A percentile compares a stretch with the other conserved stretches of the same genome.
These are phyloP conservation scores for Lasioglossum pauxillum DNA, from an alignment of 2,888 invertebrate genomes.

Conservation along the genomic window DNA sequence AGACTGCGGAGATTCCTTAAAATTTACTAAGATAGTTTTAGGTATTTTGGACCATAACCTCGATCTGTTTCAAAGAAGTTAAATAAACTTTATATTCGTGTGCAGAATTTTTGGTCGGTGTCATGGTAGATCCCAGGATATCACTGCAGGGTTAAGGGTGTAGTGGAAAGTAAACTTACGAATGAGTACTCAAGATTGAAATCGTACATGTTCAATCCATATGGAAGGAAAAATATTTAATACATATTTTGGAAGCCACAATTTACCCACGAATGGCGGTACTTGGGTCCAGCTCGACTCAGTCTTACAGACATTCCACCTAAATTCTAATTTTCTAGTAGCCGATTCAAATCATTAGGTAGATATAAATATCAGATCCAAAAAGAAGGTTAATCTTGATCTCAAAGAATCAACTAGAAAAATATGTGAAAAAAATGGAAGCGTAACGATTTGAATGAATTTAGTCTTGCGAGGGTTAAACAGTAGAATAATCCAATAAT, in stretches of 20 bases:
- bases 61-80: background rate
- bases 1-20: background rate
- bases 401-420: background rate
- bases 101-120: background rate
- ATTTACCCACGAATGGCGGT: background rate
- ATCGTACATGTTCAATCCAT: background rate
- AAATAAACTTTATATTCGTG: background rate
- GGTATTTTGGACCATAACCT: background rate
- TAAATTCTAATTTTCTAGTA: no score
- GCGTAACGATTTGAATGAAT: background rate
- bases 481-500: background rate
- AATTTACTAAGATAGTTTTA: background rate
- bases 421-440: background rate
- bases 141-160: background rate
- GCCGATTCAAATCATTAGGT: no score
- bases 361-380: background rate
- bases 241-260: background rate
- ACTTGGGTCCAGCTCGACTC: background rate
- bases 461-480: background rate
- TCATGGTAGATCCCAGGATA: background rate
- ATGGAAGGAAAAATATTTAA: background rate
- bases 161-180: background rate
- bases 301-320: no score
- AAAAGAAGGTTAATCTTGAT: background rate
- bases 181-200: background rate